Percentiles rank a stretch among this genome's conserved stretches.
Conservation (phyloP, 2,113 vertebrate species). For the Nothobranchius kuhntae region DNA sequence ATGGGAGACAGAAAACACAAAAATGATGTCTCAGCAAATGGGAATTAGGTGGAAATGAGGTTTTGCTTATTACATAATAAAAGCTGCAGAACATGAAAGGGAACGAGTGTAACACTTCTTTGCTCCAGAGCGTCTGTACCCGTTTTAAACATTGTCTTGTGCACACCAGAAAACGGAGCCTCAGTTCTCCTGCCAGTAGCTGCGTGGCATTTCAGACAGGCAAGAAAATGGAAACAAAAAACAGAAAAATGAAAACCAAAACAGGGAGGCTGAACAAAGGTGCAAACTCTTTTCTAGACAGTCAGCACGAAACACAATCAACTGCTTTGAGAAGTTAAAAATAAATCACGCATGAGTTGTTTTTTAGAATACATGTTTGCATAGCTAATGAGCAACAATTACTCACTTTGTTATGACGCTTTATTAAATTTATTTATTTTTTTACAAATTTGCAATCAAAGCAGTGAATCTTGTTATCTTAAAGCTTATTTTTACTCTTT, state of each 20-base stretch:
- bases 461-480: neutral
- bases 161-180: slow-evolving; percentile 24
- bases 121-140: slow-evolving; percentile 32
- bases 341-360: neutral
- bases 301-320: slow-evolving; percentile 4
- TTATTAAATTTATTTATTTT: no score
- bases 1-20: slow-evolving; percentile 6
- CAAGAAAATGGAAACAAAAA: slow-evolving; percentile 9
- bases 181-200: slow-evolving; percentile 51
- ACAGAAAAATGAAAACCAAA: neutral
- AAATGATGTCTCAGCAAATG: slow-evolving; percentile 61
- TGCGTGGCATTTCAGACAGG: slow-evolving; percentile 40
- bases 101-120: slow-evolving; percentile 29
- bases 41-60: slow-evolving; percentile 55
- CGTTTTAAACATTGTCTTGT: slow-evolving; percentile 21
- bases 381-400: neutral
- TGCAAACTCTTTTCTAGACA: neutral
- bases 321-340: neutral
- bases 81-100: slow-evolving; percentile 47
- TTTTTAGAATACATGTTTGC: neutral
- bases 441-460: no score
- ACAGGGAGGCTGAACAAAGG: slow-evolving; percentile 3
- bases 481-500: neutral
- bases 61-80: slow-evolving; percentile 45
- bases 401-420: no score